Base-by-base conservation (phyloP, 2,797 vertebrate genomes). In the Nyctibius grandis region DNA sequence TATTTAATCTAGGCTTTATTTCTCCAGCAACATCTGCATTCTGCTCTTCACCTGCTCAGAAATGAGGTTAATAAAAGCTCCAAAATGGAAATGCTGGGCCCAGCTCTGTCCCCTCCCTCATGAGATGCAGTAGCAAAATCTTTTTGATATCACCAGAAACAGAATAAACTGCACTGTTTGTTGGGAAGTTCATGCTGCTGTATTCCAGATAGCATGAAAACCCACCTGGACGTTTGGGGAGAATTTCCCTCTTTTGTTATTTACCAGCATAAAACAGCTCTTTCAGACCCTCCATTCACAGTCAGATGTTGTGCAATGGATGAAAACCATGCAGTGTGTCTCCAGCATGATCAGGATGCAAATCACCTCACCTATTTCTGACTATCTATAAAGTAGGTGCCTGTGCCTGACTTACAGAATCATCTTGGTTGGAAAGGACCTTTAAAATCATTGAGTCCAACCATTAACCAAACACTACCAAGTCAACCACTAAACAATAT, bases 51-150 rank as follows among this genome's bases (percentile, higher is more conserved):
- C 63, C 73, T 94, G 19, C 75, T 89, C 51, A 2, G 7, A 92
- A 92, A 94, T 15, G 16, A 90, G 57, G 70, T 78, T 84, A 93
- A 94, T 81, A 61, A 88, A 73, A 40, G n/a, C n/a, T 86, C 59
- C 74, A 91, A 84, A 91, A 94, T 67, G 28, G 77, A 94, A 95
- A 85, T 60, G 34, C 44, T 86, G 44, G 45, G 54, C 65, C 65
- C 47, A 81, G 2, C 47, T 81, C 76, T 75, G 36, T 65, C 38
- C 9, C n/a, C 40, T 93, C 53, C 56, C 42, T 74, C 44, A 48
- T 34, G 67, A 90, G 45, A 86, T 65, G 57, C 76, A 88, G 63
- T 34, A 91, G 79, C 65, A 92, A 88, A 95, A 93, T 91, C 40
- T 51, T n/a, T 80, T 36, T 70, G 40, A 69, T 59, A 18, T 69